Evolutionary conservation across 2,113 vertebrate species (phyloP), one percentile per base, ranked within the genome.

Genomic region (Tylochromis polylepis): DNA sequence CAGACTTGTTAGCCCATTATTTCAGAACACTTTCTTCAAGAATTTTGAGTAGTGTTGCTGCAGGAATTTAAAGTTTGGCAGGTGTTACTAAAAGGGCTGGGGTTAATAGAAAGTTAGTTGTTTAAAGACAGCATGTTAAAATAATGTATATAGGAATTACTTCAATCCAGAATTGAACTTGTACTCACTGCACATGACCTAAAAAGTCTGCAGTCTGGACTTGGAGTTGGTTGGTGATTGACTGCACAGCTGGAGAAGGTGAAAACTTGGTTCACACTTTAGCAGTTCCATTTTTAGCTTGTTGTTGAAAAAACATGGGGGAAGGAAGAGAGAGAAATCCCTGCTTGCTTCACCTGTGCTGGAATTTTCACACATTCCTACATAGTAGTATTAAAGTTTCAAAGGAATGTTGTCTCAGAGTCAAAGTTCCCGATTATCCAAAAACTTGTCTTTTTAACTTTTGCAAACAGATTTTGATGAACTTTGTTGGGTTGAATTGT

Each of bases 281-380:
- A 81, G 83, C 89, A 86, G 53, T 85, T 93, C 91, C 82, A 90
- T 80, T 89, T 94, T 90, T 88, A 93, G 85, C 87, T 70, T 62
- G 85, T 84, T 58, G 53, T 36, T 38, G 55, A 79, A 14, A 31
- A 65, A 46, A 80, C 5, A 9, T n/a, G 72, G 62, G 67, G 49
- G 27, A 15, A 72, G 67, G 43, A 29, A 46, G 58, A 24, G 14
- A 75, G 15, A 62, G 58, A 77, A 51, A 82, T 38, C 11, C 18
- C 60, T 38, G 53, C 77, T 82, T 36, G 43, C 65, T 65, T 85
- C 18, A 84, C 81, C 62, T 59, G 10, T 65, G 18, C 11, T 15
- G 3, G 29, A 43, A 27, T 4, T 38, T 20, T 80, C 60, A 2
- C 22, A 46, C 53, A 43, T 15, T 24, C 14, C 22, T 59, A 36